Percentiles rank a stretch among this genome's conserved stretches.
Conservation (phyloP, 2,888 invertebrate species). For the Noctua pronuba region DNA sequence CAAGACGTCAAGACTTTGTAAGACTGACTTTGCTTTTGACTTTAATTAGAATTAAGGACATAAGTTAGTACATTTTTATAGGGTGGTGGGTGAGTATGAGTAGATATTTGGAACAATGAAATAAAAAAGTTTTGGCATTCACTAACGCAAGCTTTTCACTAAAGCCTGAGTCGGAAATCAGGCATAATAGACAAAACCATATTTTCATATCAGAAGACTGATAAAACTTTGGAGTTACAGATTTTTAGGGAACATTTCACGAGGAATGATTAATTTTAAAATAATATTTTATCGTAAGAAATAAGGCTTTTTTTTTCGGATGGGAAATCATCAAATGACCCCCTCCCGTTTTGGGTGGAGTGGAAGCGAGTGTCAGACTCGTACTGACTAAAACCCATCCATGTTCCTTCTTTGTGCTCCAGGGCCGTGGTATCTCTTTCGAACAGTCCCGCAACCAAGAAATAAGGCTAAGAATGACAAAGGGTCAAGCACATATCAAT, state of each 20-base stretch:
- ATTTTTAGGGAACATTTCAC: not conserved
- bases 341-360: no score
- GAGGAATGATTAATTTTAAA: not conserved
- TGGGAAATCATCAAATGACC: no score
- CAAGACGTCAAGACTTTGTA: constrained; percentile 83
- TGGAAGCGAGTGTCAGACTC: no score
- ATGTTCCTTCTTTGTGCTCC: no score
- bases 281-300: not conserved
- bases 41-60: not conserved
- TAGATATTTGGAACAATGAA: not conserved
- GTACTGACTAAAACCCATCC: no score
- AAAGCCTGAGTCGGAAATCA: not conserved
- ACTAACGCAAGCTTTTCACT: not conserved
- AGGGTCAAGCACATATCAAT: not conserved
- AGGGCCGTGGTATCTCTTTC: no score
- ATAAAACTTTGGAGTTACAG: not conserved
- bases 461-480: not conserved
- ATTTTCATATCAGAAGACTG: not conserved
- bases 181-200: not conserved
- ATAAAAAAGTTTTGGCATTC: not conserved
- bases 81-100: not conserved
- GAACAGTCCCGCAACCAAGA: no score
- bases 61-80: not conserved
- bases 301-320: no score
- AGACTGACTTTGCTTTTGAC: constrained; percentile 68